A percentile compares a stretch with the other conserved stretches of the same genome.
Evolutionary conservation across 2,113 vertebrate species (phyloP).

Genomic region (Accipiter cooperii): DNA sequence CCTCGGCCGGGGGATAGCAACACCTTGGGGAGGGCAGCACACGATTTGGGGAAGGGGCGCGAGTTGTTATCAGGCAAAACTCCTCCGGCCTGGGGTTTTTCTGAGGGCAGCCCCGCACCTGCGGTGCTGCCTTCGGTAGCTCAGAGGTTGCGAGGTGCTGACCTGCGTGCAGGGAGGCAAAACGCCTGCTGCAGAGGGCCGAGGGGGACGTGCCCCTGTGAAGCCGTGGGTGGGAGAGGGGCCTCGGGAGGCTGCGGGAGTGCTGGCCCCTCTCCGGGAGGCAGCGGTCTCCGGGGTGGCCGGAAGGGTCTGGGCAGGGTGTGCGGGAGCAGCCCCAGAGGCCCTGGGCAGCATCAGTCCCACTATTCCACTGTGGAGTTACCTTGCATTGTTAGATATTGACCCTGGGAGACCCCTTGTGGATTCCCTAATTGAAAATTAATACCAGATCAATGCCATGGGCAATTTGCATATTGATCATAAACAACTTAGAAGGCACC

Average conservation of each 20-base stretch:
- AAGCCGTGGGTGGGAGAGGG: neutral
- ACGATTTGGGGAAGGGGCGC: neutral
- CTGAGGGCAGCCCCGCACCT: neutral
- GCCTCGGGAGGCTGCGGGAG: fast-evolving
- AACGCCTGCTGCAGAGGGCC: neutral
- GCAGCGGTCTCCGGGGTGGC: neutral
- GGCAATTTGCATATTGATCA: slow-evolving; percentile 99
- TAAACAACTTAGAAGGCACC: slow-evolving; percentile 98
- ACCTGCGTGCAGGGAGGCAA: neutral
- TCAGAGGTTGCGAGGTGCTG: neutral
- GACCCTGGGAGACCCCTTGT: slow-evolving; percentile 93
- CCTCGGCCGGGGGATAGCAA: neutral
- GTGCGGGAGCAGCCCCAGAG: neutral
- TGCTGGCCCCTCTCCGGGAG: fast-evolving
- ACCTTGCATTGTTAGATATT: slow-evolving; percentile 90
- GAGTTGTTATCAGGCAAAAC: slow-evolving; percentile 1
- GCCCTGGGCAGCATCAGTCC: neutral
- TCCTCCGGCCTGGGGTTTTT: neutral
- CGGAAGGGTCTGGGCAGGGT: neutral
- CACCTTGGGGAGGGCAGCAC: neutral
- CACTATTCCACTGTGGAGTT: slow-evolving; percentile 70
- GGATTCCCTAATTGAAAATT: slow-evolving; percentile 99
- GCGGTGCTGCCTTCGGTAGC: neutral
- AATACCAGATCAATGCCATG: slow-evolving; percentile 97
- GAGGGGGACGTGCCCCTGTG: neutral